A percentile compares a stretch with the other conserved stretches of the same genome.
phyloP scores from a whole-genome alignment of 2,113 vertebrate species.

The Parotia lawesii region DNA sequence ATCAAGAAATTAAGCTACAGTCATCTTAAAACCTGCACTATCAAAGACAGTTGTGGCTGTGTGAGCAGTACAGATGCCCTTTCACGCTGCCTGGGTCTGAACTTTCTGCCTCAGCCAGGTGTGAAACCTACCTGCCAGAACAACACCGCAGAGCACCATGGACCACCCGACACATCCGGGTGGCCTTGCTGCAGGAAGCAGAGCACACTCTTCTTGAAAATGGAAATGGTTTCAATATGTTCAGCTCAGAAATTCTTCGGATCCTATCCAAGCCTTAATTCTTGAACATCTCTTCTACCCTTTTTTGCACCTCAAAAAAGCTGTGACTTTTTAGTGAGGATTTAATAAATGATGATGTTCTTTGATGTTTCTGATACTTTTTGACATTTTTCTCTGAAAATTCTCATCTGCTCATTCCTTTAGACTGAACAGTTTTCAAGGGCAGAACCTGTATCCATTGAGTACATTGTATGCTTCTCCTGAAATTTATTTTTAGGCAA shows the following conservation, averaged over 20 bases:
- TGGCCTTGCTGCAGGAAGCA: neutral
- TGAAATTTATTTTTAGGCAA: neutral
- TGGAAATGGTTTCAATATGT: neutral
- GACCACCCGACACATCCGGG: fast-evolving
- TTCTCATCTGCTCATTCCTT: neutral
- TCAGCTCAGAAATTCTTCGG: neutral
- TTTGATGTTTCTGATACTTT: neutral
- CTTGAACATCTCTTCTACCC: neutral
- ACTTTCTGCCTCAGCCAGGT: neutral
- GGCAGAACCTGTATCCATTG: neutral
- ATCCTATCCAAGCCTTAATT: neutral
- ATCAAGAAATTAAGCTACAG: neutral
- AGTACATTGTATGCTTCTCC: neutral
- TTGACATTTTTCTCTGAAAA: neutral
- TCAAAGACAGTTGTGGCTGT: neutral
- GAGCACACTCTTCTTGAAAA: neutral
- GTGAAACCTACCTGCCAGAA: neutral
- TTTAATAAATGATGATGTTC: neutral
- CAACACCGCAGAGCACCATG: fast-evolving
- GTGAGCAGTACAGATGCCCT: neutral
- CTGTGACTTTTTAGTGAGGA: neutral
- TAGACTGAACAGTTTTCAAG: neutral
- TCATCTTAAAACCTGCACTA: neutral
- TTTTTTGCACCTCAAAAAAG: neutral
- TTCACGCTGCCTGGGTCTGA: neutral